Evolutionary conservation across 2,113 vertebrate species (phyloP).

Genomic region (Triplophysa siluroides): DNA sequence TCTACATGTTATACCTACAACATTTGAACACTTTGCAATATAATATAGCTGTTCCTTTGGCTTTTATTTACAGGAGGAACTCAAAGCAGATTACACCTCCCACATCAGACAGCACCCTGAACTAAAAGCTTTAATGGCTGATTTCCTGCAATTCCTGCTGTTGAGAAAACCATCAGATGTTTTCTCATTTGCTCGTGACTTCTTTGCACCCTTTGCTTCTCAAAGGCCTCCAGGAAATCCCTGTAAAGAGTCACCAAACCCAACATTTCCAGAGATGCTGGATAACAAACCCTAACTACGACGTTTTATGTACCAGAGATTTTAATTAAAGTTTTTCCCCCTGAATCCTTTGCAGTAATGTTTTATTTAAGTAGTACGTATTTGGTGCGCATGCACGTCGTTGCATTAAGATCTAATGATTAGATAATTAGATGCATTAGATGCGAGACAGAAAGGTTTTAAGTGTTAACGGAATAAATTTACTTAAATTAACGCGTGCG

Average conservation of each 20-base stretch:
- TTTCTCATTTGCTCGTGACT: constrained; percentile 80
- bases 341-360: background rate
- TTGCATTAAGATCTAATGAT: no score
- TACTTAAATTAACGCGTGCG: no score
- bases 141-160: constrained; percentile 89
- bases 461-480: no score
- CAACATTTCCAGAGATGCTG: constrained; percentile 6
- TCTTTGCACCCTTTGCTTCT: constrained; percentile 76
- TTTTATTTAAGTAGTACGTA: background rate
- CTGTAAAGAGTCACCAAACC: constrained; percentile 35
- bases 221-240: background rate
- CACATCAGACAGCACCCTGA: constrained; percentile 86
- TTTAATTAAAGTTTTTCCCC: constrained; percentile 22
- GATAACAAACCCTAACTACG: background rate
- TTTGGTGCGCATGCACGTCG: background rate
- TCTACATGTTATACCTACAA: background rate
- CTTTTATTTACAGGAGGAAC: constrained; percentile 75
- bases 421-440: no score
- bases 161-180: constrained; percentile 83
- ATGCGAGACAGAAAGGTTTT: no score
- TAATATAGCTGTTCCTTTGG: background rate
- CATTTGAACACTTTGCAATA: background rate
- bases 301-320: background rate
- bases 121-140: constrained; percentile 76
- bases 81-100: constrained; percentile 73